phyloP scores from a whole-genome alignment of 2,888 invertebrate genomes.

The Platycnemis pennipes region DNA sequence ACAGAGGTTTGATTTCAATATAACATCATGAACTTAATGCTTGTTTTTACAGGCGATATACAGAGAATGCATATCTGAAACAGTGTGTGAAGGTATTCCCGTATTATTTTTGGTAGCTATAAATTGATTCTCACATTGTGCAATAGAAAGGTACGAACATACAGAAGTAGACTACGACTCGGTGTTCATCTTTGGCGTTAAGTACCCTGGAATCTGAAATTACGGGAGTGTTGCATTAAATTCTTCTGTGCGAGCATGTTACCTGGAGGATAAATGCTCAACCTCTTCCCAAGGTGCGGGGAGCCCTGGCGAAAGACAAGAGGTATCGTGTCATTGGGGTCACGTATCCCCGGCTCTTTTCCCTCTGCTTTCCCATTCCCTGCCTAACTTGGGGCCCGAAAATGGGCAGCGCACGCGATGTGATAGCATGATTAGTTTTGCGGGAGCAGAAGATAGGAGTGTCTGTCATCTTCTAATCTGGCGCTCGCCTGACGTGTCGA shows the following conservation, averaged over 20 bases:
- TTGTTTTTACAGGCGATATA: no score
- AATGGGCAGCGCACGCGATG: neutral
- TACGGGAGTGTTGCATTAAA: neutral
- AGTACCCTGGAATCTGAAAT: neutral
- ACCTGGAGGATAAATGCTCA: neutral
- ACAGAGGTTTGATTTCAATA: no score
- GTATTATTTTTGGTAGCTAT: no score
- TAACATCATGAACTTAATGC: no score
- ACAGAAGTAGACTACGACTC: no score
- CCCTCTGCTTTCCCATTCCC: slow-evolving; percentile 12
- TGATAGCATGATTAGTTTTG: neutral
- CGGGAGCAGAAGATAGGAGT: neutral
- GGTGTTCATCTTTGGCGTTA: no score
- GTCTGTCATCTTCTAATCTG: neutral
- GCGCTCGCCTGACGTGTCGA: neutral
- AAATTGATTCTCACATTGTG: no score
- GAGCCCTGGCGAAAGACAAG: neutral
- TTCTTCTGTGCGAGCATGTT: neutral
- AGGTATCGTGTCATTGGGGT: neutral
- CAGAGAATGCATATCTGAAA: no score
- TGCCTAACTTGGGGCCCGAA: neutral
- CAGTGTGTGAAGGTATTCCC: no score
- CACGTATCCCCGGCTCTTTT: neutral
- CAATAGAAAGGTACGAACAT: no score
- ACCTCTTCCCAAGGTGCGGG: neutral